Evolutionary conservation across 2,888 invertebrate species (phyloP).

Genomic region (Antheraea assamensis): DNA sequence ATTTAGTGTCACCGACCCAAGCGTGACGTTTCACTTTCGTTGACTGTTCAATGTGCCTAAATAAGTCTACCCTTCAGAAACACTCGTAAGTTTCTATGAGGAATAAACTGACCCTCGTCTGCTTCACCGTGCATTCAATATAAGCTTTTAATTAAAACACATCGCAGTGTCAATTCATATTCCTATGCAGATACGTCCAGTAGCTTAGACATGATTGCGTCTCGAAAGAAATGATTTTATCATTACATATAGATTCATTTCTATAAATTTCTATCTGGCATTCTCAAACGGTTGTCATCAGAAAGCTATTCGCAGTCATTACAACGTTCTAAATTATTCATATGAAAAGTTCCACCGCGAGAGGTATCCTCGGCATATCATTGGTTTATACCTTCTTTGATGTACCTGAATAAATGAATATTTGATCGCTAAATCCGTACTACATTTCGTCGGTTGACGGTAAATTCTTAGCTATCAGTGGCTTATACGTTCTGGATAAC

Average conservation of each 20-base stretch:
- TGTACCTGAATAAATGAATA: constrained; percentile 48
- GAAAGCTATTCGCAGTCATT: constrained; percentile 5
- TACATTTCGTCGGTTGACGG: constrained; percentile 5
- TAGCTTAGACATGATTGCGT: no score
- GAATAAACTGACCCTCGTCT: no score
- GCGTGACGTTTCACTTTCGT: no score
- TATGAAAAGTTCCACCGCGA: neutral
- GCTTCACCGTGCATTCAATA: no score
- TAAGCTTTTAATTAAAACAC: no score
- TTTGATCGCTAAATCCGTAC: constrained; percentile 26
- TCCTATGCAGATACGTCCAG: no score
- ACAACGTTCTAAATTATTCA: constrained; percentile 13
- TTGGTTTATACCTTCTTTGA: constrained; percentile 28
- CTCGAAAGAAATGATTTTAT: neutral
- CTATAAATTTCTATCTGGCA: neutral
- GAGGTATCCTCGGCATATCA: constrained; percentile 5
- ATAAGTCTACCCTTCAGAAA: no score
- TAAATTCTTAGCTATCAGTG: constrained; percentile 17
- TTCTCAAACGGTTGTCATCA: neutral
- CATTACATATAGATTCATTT: neutral
- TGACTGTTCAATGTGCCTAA: no score
- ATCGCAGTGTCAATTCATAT: no score
- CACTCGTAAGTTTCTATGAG: no score
- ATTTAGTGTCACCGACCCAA: no score
- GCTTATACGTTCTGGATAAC: constrained; percentile 4